phyloP scores from a whole-genome alignment of 37 sponge, comb jelly and placozoan species.

The Amphimedon queenslandica region DNA sequence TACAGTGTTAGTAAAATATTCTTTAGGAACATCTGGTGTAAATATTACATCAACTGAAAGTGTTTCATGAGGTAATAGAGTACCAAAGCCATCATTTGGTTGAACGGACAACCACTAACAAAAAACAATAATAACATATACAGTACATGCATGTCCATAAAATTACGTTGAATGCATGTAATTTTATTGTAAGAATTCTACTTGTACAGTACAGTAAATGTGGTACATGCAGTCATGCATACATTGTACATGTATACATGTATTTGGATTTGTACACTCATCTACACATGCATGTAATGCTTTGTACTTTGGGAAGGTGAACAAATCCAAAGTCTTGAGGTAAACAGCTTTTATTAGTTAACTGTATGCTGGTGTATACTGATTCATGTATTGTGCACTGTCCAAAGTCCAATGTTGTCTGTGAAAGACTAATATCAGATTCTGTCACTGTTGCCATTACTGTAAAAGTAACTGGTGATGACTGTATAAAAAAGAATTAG shows the following conservation, averaged over 20 bases:
- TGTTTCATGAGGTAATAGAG: conserved; percentile 77
- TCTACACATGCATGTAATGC: background rate
- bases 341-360: conserved; percentile 72
- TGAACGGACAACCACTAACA: conserved; percentile 63
- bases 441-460: conserved; percentile 54
- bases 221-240: background rate
- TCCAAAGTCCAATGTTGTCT: conserved; percentile 71
- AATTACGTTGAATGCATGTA: no score
- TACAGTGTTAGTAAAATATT: conserved; percentile 43
- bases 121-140: no score
- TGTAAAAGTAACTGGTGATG: conserved; percentile 53
- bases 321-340: conserved; percentile 88
- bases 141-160: background rate
- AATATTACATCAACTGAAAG: conserved; percentile 69
- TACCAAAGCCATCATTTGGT: conserved; percentile 89
- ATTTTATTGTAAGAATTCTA: background rate
- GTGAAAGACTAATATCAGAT: conserved; percentile 58
- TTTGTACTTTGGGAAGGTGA: conserved; percentile 46
- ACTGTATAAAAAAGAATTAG: conserved; percentile 19
- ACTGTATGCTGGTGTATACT: conserved; percentile 36
- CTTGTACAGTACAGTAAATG: background rate
- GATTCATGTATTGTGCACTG: conserved; percentile 74
- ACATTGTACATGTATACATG: background rate
- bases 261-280: background rate
- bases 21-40: conserved; percentile 46